Conservation (phyloP, 2,888 invertebrate species). For the Clusia tigrina region DNA sequence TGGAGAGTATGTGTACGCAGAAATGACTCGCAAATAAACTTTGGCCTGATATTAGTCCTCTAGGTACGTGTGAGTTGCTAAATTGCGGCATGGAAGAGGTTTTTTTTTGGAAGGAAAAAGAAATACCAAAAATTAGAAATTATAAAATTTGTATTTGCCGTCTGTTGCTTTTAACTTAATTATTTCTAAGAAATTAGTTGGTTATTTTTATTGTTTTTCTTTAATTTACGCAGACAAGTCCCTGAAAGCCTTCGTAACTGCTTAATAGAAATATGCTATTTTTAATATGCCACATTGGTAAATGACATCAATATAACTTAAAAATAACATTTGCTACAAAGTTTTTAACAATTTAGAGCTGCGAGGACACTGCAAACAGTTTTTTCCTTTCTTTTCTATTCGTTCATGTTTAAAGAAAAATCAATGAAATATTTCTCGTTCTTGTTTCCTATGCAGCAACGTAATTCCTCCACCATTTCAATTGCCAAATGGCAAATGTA, state of each 20-base stretch:
- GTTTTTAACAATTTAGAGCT: too few relatives aligned
- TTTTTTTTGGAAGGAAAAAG: too few relatives aligned
- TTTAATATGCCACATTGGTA: neutral
- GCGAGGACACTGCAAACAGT: conserved; percentile 6
- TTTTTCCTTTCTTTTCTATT: conserved; percentile 34
- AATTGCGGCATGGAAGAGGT: conserved; percentile 13
- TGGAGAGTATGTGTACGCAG: conserved; percentile 11
- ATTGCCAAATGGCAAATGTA: neutral
- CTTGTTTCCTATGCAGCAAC: neutral
- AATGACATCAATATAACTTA: too few relatives aligned
- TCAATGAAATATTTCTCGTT: conserved; percentile 9
- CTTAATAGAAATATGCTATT: too few relatives aligned
- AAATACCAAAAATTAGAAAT: too few relatives aligned
- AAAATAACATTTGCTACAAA: too few relatives aligned
- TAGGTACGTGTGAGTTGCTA: conserved; percentile 21
- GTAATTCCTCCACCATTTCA: neutral
- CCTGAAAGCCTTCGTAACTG: too few relatives aligned
- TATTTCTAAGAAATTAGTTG: too few relatives aligned
- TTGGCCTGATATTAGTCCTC: conserved; percentile 19
- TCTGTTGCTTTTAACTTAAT: too few relatives aligned
- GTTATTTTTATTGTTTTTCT: too few relatives aligned
- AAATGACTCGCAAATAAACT: conserved; percentile 4
- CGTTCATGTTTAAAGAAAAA: conserved; percentile 13
- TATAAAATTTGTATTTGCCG: too few relatives aligned
- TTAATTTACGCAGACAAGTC: too few relatives aligned